A percentile compares a stretch with the other conserved stretches of the same genome.
phyloP scores from a whole-genome alignment of 2,888 invertebrate species.

The Limnephilus lunatus region DNA sequence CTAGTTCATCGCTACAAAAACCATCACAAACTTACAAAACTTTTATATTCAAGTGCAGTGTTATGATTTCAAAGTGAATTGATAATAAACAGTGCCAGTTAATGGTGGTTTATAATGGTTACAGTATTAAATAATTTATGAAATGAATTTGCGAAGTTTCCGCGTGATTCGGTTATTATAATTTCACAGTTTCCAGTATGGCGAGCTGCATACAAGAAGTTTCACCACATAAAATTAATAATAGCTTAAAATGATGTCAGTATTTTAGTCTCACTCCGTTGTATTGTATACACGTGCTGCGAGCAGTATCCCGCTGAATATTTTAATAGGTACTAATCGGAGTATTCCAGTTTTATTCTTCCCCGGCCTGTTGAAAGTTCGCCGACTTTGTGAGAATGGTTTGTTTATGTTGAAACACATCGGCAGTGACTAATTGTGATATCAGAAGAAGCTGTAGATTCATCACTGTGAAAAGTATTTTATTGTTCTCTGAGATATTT shows the following conservation, averaged over 20 bases:
- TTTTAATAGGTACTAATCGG: not conserved
- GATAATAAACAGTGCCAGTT: not conserved
- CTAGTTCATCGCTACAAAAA: not conserved
- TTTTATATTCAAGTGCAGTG: not conserved
- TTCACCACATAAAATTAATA: constrained; percentile 30
- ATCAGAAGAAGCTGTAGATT: constrained; percentile 14
- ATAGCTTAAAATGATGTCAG: constrained; percentile 34
- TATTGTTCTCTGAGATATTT: constrained; percentile 5
- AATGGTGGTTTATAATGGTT: not conserved
- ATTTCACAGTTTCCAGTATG: not conserved
- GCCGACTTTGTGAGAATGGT: constrained; percentile 21
- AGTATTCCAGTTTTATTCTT: not conserved
- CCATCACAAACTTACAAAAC: not conserved
- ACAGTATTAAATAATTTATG: not conserved
- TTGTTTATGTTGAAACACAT: not conserved
- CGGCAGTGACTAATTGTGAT: constrained; percentile 24
- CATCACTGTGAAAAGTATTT: constrained; percentile 5
- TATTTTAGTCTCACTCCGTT: constrained; percentile 3
- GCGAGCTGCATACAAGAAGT: constrained; percentile 28
- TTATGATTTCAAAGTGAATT: not conserved
- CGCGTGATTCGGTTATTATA: not conserved
- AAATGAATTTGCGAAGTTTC: not conserved
- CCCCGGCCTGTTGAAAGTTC: not conserved
- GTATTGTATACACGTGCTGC: constrained; percentile 22
- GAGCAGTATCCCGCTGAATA: not conserved